Evolutionary conservation across 2,888 invertebrate species (phyloP).

Genomic region (Leptura quadrifasciata): DNA sequence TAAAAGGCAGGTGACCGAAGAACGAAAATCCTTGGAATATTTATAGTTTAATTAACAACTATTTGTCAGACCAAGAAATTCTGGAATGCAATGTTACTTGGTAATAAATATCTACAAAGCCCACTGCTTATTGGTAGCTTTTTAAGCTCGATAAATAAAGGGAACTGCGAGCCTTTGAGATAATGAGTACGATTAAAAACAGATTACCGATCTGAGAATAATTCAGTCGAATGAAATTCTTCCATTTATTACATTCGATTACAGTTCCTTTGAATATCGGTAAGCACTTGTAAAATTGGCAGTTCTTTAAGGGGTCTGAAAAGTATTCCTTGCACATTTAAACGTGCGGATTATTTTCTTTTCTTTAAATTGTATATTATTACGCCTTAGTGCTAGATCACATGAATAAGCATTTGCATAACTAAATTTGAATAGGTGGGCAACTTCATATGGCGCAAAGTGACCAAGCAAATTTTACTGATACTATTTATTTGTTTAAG

Average conservation of each 20-base stretch:
- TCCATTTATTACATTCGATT: conserved; percentile 19
- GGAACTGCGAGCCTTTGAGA: conserved; percentile 45
- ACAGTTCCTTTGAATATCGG: background rate
- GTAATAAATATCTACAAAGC: conserved; percentile 37
- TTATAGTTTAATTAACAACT: conserved; percentile 59
- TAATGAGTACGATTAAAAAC: conserved; percentile 59
- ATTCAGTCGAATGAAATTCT: conserved; percentile 6
- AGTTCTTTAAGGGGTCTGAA: background rate
- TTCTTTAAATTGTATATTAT: no score
- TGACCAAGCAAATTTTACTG: no score
- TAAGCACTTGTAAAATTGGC: background rate
- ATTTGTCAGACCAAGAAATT: conserved; percentile 54
- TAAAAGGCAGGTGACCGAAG: conserved; percentile 4
- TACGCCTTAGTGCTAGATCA: no score
- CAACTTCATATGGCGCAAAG: no score
- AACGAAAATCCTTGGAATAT: conserved; percentile 50
- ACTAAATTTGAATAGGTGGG: no score
- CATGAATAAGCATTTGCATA: no score
- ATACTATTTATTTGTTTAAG: no score
- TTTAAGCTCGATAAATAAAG: conserved; percentile 57
- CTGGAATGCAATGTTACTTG: conserved; percentile 56
- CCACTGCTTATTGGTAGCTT: conserved; percentile 52
- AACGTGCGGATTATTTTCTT: no score
- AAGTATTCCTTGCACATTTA: no score
- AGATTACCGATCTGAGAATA: conserved; percentile 47